Base-by-base conservation (phyloP, 1,140 invertebrate genomes). In the Microplitis mediator region DNA sequence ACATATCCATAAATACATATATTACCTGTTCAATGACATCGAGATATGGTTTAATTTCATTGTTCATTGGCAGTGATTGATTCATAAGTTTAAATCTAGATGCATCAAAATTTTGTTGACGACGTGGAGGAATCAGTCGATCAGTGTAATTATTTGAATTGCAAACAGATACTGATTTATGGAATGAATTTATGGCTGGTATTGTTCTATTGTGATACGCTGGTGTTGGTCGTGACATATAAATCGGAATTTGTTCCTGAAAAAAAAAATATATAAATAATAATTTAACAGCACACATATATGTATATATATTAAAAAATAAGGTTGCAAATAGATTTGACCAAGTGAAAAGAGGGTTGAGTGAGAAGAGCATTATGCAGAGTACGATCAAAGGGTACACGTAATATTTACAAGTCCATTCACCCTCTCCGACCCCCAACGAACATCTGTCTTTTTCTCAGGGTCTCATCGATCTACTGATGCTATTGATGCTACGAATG, bases 261-360 rank as follows among this genome's bases (percentile, higher is more conserved):
- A 63, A 71, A 23, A 63, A 32, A 32, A 51, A 13, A n/a, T 56
- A 4, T 14, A n/a, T 56, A n/a, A 23, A 56, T 56, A 23, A 16
- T 39, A 8, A 39, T 14, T 36, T 45, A 23, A 64, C 13, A 76
- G 73, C 74, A 78, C 75, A 79, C 76, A 75, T 54, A 45, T 39
- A 39, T 39, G 45, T 69, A 75, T 54, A 45, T 81, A 79, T 77
- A 78, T 80, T 58, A 61, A 73, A 68, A 64, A 69, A 36, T 66
- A 72, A 58, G 61, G 45, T 9, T 50, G 51, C 8, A 64, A 56
- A 9, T 50, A 31, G n/a, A 63, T 63, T 16, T 23, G 23, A 39
- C 13, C 39, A 63, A 64, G 71, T 50, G 60, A 68, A 56, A 45
- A 51, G 58, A 62, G 62, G 58, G 68, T 39, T 23, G 61, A 61